phyloP scores from a whole-genome alignment of 1,140 invertebrate species.

The Philopotamus ludificatus region DNA sequence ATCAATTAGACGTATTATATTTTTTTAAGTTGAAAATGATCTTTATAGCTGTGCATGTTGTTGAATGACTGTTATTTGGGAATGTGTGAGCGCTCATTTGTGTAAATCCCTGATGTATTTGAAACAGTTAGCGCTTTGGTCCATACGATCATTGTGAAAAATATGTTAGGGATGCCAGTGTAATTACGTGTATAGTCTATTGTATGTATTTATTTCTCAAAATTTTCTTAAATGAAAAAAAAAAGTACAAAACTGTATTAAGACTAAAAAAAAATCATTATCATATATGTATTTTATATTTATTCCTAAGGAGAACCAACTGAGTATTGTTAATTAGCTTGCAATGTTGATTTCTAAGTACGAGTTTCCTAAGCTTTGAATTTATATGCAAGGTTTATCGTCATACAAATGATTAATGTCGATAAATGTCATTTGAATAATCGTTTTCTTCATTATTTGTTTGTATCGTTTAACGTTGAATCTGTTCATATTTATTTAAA shows the following conservation, averaged over 20 bases:
- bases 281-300: constrained; percentile 11
- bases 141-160: too few species aligned
- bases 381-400: neutral
- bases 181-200: neutral
- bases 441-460: neutral
- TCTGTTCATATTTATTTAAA: too few species aligned
- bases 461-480: too few species aligned
- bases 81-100: too few species aligned
- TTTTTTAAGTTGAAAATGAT: too few species aligned
- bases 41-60: too few species aligned
- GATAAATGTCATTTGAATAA: neutral
- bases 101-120: too few species aligned
- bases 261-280: constrained; percentile 24
- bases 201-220: neutral
- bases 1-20: too few species aligned
- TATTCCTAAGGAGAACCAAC: constrained; percentile 13
- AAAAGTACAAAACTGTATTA: constrained; percentile 29
- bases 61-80: too few species aligned
- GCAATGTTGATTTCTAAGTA: neutral
- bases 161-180: constrained; percentile 9
- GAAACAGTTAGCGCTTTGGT: too few species aligned
- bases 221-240: constrained; percentile 19
- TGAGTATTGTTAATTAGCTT: neutral
- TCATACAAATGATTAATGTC: neutral
- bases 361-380: neutral